These are phyloP conservation scores for Napeogenes sylphis DNA, from an alignment of 2,888 invertebrate genomes.

Conservation along the genomic window DNA sequence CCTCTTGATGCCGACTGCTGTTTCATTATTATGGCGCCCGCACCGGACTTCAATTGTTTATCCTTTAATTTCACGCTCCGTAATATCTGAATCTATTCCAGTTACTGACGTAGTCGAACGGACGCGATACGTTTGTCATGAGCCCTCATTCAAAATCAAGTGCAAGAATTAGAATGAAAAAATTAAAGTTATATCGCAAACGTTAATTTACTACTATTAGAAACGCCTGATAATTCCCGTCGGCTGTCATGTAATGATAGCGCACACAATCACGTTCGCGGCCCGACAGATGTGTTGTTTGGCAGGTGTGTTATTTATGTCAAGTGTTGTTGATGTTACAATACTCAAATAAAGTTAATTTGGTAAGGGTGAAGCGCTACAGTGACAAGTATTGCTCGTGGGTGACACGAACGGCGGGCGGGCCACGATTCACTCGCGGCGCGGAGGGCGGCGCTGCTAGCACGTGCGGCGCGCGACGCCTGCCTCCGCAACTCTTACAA, in stretches of 20 bases:
- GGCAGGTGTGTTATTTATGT: constrained; percentile 52
- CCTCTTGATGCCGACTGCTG: constrained; percentile 71
- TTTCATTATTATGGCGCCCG: constrained; percentile 68
- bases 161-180: constrained; percentile 51
- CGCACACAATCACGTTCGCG: constrained; percentile 17
- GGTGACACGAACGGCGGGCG: constrained; percentile 20
- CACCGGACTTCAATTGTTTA: constrained; percentile 73
- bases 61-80: constrained; percentile 73
- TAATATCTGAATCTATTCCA: constrained; percentile 69
- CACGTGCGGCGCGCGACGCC: constrained; percentile 17
- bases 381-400: constrained; percentile 32
- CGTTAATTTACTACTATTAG: neutral
- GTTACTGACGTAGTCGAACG: constrained; percentile 67
- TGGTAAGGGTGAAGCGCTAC: constrained; percentile 51
- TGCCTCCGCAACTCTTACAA: constrained; percentile 15
- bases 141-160: constrained; percentile 49
- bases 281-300: constrained; percentile 20
- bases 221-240: neutral
- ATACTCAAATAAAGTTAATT: constrained; percentile 70
- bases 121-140: constrained; percentile 65
- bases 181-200: neutral
- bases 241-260: constrained; percentile 9
- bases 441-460: constrained; percentile 34
- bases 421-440: constrained; percentile 11
- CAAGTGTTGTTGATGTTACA: constrained; percentile 48